Evolutionary conservation across 2,113 vertebrate genomes (phyloP).

Genomic region (Xyliphius kryptos): DNA sequence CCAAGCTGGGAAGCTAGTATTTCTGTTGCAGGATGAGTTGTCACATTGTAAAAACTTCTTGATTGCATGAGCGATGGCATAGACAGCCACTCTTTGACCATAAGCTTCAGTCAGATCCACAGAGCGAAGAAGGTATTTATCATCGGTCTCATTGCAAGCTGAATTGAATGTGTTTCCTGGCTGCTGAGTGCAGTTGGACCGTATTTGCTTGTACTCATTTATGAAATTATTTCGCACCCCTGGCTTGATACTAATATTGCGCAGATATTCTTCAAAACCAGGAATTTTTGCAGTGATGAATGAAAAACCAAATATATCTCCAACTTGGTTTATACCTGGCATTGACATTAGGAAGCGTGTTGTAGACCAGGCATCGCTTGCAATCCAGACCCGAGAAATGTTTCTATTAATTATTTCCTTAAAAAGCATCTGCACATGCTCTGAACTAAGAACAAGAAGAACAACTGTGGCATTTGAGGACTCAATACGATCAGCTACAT

Average conservation of each 20-base stretch:
- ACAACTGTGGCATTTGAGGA: conserved; percentile 49
- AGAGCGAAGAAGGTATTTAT: background rate
- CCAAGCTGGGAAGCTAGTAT: conserved; percentile 51
- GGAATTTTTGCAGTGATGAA: conserved; percentile 43
- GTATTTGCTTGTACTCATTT: conserved; percentile 55
- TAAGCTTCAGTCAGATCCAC: conserved; percentile 39
- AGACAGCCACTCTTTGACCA: conserved; percentile 40
- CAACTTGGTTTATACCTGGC: conserved; percentile 52
- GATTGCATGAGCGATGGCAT: conserved; percentile 52
- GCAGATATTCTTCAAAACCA: conserved; percentile 51
- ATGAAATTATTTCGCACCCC: conserved; percentile 54
- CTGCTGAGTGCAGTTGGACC: conserved; percentile 48
- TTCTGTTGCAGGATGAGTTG: conserved; percentile 42
- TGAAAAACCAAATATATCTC: conserved; percentile 55
- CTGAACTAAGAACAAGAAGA: conserved; percentile 49
- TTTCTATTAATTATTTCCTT: conserved; percentile 41
- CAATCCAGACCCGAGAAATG: conserved; percentile 52
- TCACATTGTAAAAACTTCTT: conserved; percentile 48
- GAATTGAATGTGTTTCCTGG: background rate
- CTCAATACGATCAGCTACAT: conserved; percentile 36
- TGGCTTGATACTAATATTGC: conserved; percentile 43
- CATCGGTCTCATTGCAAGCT: too few relatives aligned
- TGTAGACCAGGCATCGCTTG: conserved; percentile 56
- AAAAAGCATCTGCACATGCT: conserved; percentile 42
- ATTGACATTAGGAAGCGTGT: conserved; percentile 41